Conservation (phyloP, 2,888 invertebrate genomes). For the Trichopria drosophilae region DNA sequence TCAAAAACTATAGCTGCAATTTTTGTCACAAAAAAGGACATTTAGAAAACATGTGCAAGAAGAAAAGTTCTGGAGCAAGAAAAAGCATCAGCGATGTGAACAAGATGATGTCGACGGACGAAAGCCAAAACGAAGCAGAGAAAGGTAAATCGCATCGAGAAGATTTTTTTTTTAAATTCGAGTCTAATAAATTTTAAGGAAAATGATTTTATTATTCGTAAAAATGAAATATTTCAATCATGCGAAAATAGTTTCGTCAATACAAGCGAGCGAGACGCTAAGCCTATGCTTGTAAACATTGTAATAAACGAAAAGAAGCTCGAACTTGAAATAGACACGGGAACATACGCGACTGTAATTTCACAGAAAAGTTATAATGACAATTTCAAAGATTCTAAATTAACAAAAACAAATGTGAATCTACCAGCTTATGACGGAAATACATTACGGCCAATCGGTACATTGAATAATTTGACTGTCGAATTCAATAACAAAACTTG, state of each 20-base stretch:
- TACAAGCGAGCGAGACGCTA: too few relatives aligned
- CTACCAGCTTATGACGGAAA: slow-evolving; percentile 13
- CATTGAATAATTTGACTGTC: slow-evolving; percentile 12
- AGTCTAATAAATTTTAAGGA: not conserved
- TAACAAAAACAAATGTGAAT: slow-evolving; percentile 7
- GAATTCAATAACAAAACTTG: slow-evolving; percentile 2
- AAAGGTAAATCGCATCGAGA: not conserved
- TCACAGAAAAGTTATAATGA: slow-evolving; percentile 17
- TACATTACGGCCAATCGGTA: slow-evolving; percentile 10
- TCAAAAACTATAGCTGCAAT: slow-evolving; percentile 3
- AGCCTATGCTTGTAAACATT: slow-evolving; percentile 21
- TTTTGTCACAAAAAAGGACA: slow-evolving; percentile 17
- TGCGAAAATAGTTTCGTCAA: too few relatives aligned
- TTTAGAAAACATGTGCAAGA: slow-evolving; percentile 3
- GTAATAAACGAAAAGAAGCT: slow-evolving; percentile 10
- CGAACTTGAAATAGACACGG: slow-evolving; percentile 15
- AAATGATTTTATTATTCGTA: too few relatives aligned
- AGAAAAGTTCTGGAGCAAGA: not conserved
- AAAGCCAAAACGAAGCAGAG: not conserved
- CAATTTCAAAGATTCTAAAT: slow-evolving; percentile 9
- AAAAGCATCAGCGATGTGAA: not conserved
- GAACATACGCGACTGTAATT: slow-evolving; percentile 24
- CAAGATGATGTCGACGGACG: not conserved
- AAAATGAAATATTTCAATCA: too few relatives aligned
- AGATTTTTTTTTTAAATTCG: not conserved